These are phyloP conservation scores for Incurvaria masculella DNA, from an alignment of 2,888 invertebrate genomes.

Conservation along the genomic window DNA sequence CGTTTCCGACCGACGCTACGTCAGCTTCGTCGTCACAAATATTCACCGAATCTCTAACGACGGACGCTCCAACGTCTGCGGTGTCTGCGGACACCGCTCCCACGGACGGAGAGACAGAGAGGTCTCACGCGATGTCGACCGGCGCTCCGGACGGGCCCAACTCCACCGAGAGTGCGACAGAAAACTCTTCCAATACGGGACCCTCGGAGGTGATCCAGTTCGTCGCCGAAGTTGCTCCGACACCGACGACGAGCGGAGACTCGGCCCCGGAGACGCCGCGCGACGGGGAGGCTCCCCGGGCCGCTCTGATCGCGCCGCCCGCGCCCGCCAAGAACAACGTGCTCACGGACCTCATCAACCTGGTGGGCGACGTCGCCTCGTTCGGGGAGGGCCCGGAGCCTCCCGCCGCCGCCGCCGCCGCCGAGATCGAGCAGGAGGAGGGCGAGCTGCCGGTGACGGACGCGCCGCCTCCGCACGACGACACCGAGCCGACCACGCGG, in stretches of 20 bases:
- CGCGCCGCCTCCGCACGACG: constrained; percentile 36
- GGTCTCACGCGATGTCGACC: constrained; percentile 33
- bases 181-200: too few relatives aligned
- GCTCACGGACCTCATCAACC: constrained; percentile 37
- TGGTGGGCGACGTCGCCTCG: constrained; percentile 46
- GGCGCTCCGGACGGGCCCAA: constrained; percentile 38
- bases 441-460: constrained; percentile 37
- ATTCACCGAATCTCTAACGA: constrained; percentile 25
- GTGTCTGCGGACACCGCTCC: constrained; percentile 22
- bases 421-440: constrained; percentile 36
- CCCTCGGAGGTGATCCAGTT: too few relatives aligned
- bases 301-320: constrained; percentile 29
- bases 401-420: constrained; percentile 21
- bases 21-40: not conserved
- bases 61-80: constrained; percentile 14
- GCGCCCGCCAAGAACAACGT: constrained; percentile 28
- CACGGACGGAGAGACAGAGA: constrained; percentile 40
- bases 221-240: too few relatives aligned
- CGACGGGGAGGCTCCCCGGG: not conserved
- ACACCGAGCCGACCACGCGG: constrained; percentile 39
- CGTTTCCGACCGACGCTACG: not conserved
- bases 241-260: too few relatives aligned
- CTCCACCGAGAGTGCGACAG: too few relatives aligned
- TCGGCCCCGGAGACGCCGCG: not conserved
- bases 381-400: constrained; percentile 38